Conservation (phyloP, 2,888 invertebrate species). For the Scaptomyza caliginosa region DNA sequence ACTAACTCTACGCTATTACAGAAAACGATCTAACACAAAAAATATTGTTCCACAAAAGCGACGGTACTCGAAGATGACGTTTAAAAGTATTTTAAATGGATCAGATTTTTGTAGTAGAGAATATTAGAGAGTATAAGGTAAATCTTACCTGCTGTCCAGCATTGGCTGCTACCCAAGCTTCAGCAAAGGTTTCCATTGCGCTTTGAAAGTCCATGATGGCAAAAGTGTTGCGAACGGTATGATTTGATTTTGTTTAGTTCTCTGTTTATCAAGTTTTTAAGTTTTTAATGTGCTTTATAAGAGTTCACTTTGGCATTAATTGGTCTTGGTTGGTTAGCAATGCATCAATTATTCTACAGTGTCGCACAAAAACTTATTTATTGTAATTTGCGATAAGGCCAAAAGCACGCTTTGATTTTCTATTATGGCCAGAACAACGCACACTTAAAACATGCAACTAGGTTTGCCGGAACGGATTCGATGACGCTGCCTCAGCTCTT, state of each 20-base stretch:
- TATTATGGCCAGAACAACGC: slow-evolving; percentile 46
- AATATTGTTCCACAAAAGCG: not conserved
- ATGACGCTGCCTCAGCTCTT: slow-evolving; percentile 30
- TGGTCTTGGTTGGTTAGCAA: slow-evolving; percentile 44
- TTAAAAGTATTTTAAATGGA: not conserved
- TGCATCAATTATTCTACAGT: slow-evolving; percentile 28
- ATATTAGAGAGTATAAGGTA: not conserved
- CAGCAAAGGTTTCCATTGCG: slow-evolving; percentile 99
- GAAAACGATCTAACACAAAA: not conserved
- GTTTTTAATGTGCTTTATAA: slow-evolving; percentile 8
- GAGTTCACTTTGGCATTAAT: slow-evolving; percentile 66
- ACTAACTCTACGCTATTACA: not conserved
- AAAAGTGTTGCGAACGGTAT: not conserved
- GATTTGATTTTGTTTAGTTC: slow-evolving; percentile 11
- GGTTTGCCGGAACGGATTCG: slow-evolving; percentile 63
- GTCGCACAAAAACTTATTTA: slow-evolving; percentile 1
- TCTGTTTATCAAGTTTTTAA: slow-evolving; percentile 9
- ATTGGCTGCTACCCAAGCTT: slow-evolving; percentile 98
- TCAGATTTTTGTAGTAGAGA: not conserved
- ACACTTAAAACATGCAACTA: slow-evolving; percentile 24
- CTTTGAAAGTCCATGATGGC: slow-evolving; percentile 96
- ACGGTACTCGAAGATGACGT: slow-evolving; percentile 1
- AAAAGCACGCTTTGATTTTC: slow-evolving; percentile 64
- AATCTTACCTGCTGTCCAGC: slow-evolving; percentile 88
- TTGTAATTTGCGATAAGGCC: slow-evolving; percentile 53